Percentiles rank a stretch among this genome's conserved stretches.
These are phyloP conservation scores for Nycticebus coucang DNA, from an alignment of 2,113 vertebrate species.

Conservation along the genomic window DNA sequence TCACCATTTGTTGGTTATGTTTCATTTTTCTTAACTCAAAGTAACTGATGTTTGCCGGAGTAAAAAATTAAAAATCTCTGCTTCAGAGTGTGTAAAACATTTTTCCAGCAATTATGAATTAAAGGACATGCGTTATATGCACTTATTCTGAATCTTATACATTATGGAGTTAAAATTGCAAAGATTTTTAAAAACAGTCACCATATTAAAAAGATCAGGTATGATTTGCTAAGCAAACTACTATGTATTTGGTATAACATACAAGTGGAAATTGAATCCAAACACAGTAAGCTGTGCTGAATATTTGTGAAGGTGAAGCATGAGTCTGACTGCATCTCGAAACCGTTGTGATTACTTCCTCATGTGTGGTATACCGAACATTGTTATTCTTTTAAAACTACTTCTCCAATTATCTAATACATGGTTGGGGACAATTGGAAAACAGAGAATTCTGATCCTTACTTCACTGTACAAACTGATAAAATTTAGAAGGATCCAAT, in stretches of 20 bases:
- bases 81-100: slow-evolving; percentile 20
- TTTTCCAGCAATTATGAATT: slow-evolving; percentile 8
- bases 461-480: not conserved
- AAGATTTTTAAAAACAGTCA: not conserved
- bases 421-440: not conserved
- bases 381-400: not conserved
- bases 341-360: not conserved
- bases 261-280: not conserved
- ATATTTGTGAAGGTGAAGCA: not conserved
- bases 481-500: not conserved
- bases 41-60: slow-evolving; percentile 7
- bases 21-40: slow-evolving; percentile 46
- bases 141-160: slow-evolving; percentile 10
- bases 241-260: not conserved
- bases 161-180: slow-evolving; percentile 16
- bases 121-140: not conserved
- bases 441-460: not conserved
- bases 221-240: not conserved
- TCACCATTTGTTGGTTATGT: slow-evolving; percentile 55
- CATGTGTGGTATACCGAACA: not conserved
- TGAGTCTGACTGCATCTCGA: not conserved
- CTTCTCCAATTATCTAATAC: not conserved
- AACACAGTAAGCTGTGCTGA: not conserved
- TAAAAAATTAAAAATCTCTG: slow-evolving; percentile 36
- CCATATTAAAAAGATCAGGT: not conserved